Percentiles rank a stretch among this genome's conserved stretches.
phyloP scores from a whole-genome alignment of 2,888 invertebrate species.

The Drosophila birchii region DNA sequence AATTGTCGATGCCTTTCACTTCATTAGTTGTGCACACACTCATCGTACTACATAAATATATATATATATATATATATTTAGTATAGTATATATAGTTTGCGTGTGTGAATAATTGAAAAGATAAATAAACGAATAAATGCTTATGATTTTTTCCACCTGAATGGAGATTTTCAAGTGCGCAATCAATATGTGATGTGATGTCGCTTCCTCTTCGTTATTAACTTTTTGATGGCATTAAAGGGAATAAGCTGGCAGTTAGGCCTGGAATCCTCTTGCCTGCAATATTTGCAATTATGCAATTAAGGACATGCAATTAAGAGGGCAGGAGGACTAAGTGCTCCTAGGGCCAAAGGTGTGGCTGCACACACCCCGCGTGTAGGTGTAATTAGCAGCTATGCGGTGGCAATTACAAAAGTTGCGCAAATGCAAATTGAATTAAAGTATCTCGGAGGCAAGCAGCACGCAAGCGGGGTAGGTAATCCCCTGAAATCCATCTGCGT shows the following conservation, averaged over 20 bases:
- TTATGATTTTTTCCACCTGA: slow-evolving; percentile 8
- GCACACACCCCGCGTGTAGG: neutral
- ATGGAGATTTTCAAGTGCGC: slow-evolving; percentile 8
- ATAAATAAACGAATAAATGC: slow-evolving; percentile 8
- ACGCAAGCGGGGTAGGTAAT: neutral
- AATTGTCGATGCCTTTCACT: neutral
- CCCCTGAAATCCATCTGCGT: neutral
- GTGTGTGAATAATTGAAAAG: neutral
- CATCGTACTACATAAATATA: too few relatives aligned
- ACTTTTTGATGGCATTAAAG: slow-evolving; percentile 24
- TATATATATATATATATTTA: too few relatives aligned
- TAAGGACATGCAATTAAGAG: slow-evolving; percentile 24
- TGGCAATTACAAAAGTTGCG: slow-evolving; percentile 15
- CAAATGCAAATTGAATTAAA: slow-evolving; percentile 30
- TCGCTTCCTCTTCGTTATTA: slow-evolving; percentile 5
- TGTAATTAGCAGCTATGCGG: slow-evolving; percentile 18
- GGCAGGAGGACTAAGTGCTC: neutral
- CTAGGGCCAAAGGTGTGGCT: neutral
- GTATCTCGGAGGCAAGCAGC: neutral
- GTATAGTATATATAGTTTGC: neutral
- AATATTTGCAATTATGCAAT: slow-evolving; percentile 36
- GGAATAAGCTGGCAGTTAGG: slow-evolving; percentile 17
- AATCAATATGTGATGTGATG: slow-evolving; percentile 5
- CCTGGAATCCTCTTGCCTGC: neutral
- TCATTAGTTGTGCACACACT: slow-evolving; percentile 3